These are phyloP conservation scores for Caenorhabditis sp. DNA, from an alignment of 2,888 invertebrate species.

Conservation along the genomic window DNA sequence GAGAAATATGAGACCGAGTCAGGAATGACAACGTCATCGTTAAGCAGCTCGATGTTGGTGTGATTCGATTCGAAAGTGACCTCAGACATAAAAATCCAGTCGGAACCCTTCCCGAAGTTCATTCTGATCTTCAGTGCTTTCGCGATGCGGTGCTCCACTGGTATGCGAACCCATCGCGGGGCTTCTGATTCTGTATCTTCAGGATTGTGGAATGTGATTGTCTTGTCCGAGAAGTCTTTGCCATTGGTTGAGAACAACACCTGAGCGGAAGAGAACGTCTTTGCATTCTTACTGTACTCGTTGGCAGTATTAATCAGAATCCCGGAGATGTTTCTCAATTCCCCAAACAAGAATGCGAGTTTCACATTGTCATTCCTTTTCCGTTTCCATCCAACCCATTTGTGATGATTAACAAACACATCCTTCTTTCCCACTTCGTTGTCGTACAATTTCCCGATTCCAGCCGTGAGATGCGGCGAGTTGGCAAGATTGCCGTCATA, in stretches of 20 bases:
- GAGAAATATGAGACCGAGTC: constrained; percentile 58
- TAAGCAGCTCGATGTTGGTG: constrained; percentile 43
- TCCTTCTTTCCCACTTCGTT: constrained; percentile 82
- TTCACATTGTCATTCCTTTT: constrained; percentile 43
- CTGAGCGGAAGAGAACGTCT: constrained; percentile 58
- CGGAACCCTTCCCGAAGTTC: constrained; percentile 61
- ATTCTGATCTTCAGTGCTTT: constrained; percentile 82
- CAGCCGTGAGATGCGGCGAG: constrained; percentile 84
- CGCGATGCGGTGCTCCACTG: constrained; percentile 88
- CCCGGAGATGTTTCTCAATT: constrained; percentile 88
- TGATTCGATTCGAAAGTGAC: constrained; percentile 68
- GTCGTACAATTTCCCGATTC: constrained; percentile 88
- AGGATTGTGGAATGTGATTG: constrained; percentile 61
- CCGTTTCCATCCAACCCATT: constrained; percentile 91
- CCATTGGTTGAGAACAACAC: constrained; percentile 62
- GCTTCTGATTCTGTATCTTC: constrained; percentile 67
- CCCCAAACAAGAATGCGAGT: constrained; percentile 89
- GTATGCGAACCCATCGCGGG: constrained; percentile 88
- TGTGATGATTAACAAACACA: constrained; percentile 81
- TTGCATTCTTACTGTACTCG: constrained; percentile 77
- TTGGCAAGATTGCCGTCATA: constrained; percentile 83
- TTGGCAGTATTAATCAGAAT: constrained; percentile 89
- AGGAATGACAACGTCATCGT: constrained; percentile 50
- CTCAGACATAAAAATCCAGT: constrained; percentile 76
- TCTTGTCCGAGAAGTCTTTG: constrained; percentile 59